phyloP scores from a whole-genome alignment of 2,797 vertebrate species.

The Choloepus didactylus region DNA sequence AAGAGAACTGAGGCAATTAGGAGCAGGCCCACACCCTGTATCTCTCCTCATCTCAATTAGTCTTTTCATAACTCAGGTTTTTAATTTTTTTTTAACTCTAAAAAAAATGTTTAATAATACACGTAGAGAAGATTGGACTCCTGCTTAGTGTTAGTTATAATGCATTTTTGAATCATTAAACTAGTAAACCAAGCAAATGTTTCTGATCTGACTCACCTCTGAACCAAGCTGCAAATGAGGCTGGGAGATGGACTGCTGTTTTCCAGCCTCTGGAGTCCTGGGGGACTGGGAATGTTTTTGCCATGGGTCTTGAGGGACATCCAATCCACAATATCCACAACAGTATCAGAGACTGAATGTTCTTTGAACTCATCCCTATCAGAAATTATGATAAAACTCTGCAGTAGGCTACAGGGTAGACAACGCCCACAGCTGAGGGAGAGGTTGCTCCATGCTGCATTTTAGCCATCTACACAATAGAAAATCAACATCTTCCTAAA shows the following conservation, averaged over 20 bases:
- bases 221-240: background rate
- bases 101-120: background rate
- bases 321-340: too few species aligned
- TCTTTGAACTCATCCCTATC: background rate
- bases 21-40: background rate
- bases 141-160: background rate
- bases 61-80: background rate
- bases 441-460: background rate
- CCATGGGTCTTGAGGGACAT: background rate
- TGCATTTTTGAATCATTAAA: conserved; percentile 17
- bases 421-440: background rate
- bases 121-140: background rate
- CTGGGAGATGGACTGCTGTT: background rate
- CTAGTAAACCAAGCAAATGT: background rate
- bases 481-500: background rate
- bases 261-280: background rate
- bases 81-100: background rate
- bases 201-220: background rate
- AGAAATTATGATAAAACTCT: background rate
- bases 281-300: background rate
- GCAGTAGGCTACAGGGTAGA: background rate
- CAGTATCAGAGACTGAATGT: background rate
- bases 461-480: background rate
- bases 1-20: too few species aligned
- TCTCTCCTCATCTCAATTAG: background rate